Conservation (phyloP, 2,888 invertebrate species). For the Lasius platythorax region DNA sequence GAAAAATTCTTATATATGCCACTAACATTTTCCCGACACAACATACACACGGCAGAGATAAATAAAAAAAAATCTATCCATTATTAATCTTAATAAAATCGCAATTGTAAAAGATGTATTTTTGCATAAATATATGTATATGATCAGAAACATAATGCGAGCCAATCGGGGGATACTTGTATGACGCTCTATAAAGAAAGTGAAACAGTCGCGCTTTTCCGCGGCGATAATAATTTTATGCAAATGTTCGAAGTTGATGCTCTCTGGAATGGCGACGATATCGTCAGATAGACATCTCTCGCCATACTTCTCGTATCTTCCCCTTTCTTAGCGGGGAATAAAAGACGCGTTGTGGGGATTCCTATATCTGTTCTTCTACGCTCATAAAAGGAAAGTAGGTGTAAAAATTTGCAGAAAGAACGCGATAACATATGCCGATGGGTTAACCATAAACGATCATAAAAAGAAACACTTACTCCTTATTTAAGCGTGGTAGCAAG, state of each 20-base stretch:
- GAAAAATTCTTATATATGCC: neutral
- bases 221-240: slow-evolving; percentile 83
- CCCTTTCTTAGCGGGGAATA: slow-evolving; percentile 41
- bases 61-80: neutral
- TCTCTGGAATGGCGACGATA: slow-evolving; percentile 60
- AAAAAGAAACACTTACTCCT: slow-evolving; percentile 21
- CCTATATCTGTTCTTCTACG: slow-evolving; percentile 76
- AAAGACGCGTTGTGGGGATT: slow-evolving; percentile 65
- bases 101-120: neutral
- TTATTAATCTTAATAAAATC: neutral
- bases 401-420: slow-evolving; percentile 77
- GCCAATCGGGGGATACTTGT: neutral
- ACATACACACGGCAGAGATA: neutral
- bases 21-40: neutral
- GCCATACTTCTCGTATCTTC: slow-evolving; percentile 55
- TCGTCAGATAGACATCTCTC: slow-evolving; percentile 54
- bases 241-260: slow-evolving; percentile 76
- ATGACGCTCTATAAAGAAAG: slow-evolving; percentile 56
- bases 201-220: slow-evolving; percentile 59
- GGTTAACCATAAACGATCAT: slow-evolving; percentile 23
- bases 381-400: slow-evolving; percentile 82
- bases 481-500: neutral
- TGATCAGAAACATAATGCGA: neutral
- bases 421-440: slow-evolving; percentile 74
- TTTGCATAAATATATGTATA: neutral